Base-by-base conservation (phyloP, 2,797 vertebrate species). In the Thalassophryne amazonica region DNA sequence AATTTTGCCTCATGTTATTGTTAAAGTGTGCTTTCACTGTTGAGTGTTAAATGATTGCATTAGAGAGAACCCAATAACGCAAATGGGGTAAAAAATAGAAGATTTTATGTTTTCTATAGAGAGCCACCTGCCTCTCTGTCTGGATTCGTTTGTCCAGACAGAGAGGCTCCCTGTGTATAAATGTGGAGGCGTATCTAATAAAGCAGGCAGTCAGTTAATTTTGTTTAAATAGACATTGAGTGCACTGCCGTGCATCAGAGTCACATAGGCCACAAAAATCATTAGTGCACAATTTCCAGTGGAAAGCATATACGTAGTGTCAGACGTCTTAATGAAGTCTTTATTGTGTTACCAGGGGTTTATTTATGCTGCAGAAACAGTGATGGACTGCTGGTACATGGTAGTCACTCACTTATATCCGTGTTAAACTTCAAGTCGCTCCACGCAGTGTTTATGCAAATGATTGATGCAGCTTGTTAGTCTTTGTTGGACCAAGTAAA, bases 401-500 rank as follows among this genome's bases (percentile, higher is more conserved):
- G 32, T 70, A 54, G 69, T 64, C 46, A 55, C 60, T 60, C 45
- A 61, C 75, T n/a, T 85, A 84, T 76, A 80, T 73, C 64, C 55
- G 63, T 3, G 66, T 43, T 75, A 78, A 80, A 67, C 78, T 60
- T 51, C 66, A 79, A 81, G 55, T 75, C 74, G 65, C 34, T 65
- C 43, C 55, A 55, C 73, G 75, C 71, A 73, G 81, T 73, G 67
- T 73, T 80, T 59, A 70, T 80, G 51, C 38, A 29, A 9, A 39
- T 37, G 58, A 41, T 61, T 71, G 20, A 21, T 54, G 55, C 30
- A 1, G 54, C 46, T 60, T 21, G 56, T 49, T 83, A 76, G 82
- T 85, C 77, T 83, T 61, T 43, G 62, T 58, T 61, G 12, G 31
- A 54, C 62, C 71, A 66, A 80, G 64, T 63, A 81, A 76, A 85